Evolutionary conservation across 2,113 vertebrate genomes (phyloP), one percentile per base, ranked within the genome.

Genomic region (Hydropotes inermis): DNA sequence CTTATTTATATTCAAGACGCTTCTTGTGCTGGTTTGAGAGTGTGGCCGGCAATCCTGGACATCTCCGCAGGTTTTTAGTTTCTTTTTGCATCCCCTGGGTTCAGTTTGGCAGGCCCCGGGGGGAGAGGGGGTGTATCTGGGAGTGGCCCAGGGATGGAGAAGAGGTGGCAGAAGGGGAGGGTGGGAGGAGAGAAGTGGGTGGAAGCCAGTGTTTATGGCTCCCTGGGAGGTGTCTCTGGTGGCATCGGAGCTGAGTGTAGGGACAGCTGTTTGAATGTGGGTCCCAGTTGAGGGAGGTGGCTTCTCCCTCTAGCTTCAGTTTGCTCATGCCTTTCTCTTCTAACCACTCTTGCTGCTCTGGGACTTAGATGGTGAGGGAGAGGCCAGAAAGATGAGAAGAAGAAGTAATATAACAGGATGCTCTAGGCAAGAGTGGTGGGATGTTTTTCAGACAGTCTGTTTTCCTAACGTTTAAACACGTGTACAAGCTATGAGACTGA

Each of bases 1-100:
- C 98, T 99, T 98, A 99, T 99, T 99, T 98, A 99, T 99, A 99
- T 99, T 98, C 99, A 98, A 92, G 98, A 98, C 98, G 95, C 98
- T 98, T 98, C 98, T 98, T 90, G 97, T 85, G 86, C 95, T 97
- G 97, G 93, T 86, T 97, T 93, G 95, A 97, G 95, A 98, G 87
- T 89, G 98, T 92, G 95, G 95, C 96, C 9, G 33, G 95, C 95
- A 97, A 82, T 88, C 96, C 89, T 87, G 76, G 89, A 86, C 96
- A 97, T 98, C 97, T 94, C 84, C 78, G 90, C 92, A 96, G 89
- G 96, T 85, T 93, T 98, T 92, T 54, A 19, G 70, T 95, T 98
- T 93, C 95, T 30, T 83, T 94, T 67, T 87, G 54, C 43, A 93
- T 90, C 84, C 87, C 74, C 39, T 28, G 86, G 79, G n/a, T 95